A percentile compares a stretch with the other conserved stretches of the same genome.
Conservation (phyloP, 1,140 invertebrate species). For the Drosophila santomea region DNA sequence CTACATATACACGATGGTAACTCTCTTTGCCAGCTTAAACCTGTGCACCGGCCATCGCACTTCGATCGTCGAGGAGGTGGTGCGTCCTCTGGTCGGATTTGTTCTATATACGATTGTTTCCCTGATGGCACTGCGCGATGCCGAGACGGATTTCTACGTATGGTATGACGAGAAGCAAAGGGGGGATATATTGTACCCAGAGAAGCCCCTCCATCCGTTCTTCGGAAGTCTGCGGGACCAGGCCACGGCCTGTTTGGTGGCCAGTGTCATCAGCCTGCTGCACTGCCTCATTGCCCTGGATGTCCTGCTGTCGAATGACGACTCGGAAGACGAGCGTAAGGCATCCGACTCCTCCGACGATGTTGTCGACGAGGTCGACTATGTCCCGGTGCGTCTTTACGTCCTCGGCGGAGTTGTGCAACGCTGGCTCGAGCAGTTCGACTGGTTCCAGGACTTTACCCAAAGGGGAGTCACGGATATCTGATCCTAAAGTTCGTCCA, state of each 20-base stretch:
- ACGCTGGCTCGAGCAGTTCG: slow-evolving; percentile 9
- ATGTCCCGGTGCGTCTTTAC: slow-evolving; percentile 47
- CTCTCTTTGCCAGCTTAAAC: slow-evolving; percentile 47
- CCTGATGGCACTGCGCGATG: slow-evolving; percentile 37
- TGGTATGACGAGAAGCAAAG: neutral
- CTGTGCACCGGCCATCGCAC: slow-evolving; percentile 38
- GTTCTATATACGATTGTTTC: slow-evolving; percentile 31
- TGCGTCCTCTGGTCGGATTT: slow-evolving; percentile 19
- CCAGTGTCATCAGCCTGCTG: slow-evolving; percentile 40
- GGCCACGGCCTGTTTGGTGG: slow-evolving; percentile 20
- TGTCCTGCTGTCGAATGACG: slow-evolving; percentile 39
- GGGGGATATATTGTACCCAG: neutral
- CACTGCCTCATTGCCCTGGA: slow-evolving; percentile 50
- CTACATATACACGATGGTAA: slow-evolving; percentile 35
- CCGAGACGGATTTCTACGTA: slow-evolving; percentile 25
- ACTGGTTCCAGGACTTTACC: slow-evolving; percentile 47
- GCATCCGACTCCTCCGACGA: neutral
- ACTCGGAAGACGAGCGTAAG: neutral
- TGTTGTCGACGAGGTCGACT: slow-evolving; percentile 1
- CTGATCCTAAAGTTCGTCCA: neutral
- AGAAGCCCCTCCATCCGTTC: slow-evolving; percentile 42
- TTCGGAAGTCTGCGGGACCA: slow-evolving; percentile 28
- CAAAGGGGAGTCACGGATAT: neutral
- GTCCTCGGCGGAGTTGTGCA: slow-evolving; percentile 29
- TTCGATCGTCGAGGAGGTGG: slow-evolving; percentile 16